These are phyloP conservation scores for Gonatopus flavifemur DNA, from an alignment of 1,140 invertebrate species.

Conservation along the genomic window DNA sequence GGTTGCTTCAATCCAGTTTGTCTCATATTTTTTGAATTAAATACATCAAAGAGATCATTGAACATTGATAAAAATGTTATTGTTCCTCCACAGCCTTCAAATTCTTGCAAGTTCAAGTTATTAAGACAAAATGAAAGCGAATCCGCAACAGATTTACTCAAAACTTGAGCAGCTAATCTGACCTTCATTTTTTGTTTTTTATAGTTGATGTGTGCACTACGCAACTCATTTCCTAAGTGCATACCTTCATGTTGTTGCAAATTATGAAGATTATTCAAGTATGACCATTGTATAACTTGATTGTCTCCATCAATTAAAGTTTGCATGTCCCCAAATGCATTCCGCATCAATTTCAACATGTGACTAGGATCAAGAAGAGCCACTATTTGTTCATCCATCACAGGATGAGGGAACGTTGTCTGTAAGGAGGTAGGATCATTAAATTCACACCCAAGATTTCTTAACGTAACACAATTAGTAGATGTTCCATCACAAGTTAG, in stretches of 20 bases:
- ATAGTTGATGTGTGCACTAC: slow-evolving; percentile 31
- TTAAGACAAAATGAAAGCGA: slow-evolving; percentile 31
- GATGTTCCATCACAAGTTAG: slow-evolving; percentile 17
- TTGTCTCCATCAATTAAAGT: too few species aligned
- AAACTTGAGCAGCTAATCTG: slow-evolving; percentile 35
- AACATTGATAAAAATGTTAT: slow-evolving; percentile 25
- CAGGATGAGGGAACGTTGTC: slow-evolving; percentile 19
- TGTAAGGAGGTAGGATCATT: slow-evolving; percentile 1
- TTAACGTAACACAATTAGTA: slow-evolving; percentile 7
- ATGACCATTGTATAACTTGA: slow-evolving; percentile 30
- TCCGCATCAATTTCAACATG: slow-evolving; percentile 30
- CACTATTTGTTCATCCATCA: slow-evolving; percentile 17
- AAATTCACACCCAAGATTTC: slow-evolving; percentile 7
- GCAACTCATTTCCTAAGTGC: slow-evolving; percentile 35
- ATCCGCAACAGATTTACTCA: slow-evolving; percentile 35
- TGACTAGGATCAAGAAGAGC: slow-evolving; percentile 25
- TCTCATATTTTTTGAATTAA: slow-evolving; percentile 30
- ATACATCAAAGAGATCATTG: slow-evolving; percentile 23
- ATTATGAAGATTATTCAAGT: slow-evolving; percentile 29
- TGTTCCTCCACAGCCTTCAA: slow-evolving; percentile 31
- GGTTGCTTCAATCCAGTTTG: slow-evolving; percentile 14
- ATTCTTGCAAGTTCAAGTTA: slow-evolving; percentile 19
- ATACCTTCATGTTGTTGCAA: slow-evolving; percentile 34
- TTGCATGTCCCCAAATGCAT: too few species aligned
- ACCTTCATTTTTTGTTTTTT: slow-evolving; percentile 42